Conservation (phyloP, 2,888 invertebrate species). For the Auanema sp. region DNA sequence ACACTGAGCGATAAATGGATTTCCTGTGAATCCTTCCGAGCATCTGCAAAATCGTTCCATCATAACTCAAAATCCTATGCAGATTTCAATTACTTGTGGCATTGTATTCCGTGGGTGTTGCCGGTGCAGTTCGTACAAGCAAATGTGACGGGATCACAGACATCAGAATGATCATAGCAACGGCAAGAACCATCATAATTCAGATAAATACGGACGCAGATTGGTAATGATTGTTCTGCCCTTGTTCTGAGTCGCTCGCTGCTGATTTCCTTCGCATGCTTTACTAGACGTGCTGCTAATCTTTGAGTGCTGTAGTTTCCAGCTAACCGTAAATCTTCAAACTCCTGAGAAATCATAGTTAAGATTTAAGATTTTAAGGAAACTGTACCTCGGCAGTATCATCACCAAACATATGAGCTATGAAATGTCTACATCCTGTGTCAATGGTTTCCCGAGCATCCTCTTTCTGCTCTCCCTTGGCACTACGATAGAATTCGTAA, state of each 20-base stretch:
- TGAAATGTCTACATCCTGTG: slow-evolving; percentile 42
- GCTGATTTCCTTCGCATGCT: slow-evolving; percentile 14
- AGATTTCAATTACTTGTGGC: slow-evolving; percentile 71
- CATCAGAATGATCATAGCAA: slow-evolving; percentile 29
- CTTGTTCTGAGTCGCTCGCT: slow-evolving; percentile 14
- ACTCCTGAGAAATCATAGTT: slow-evolving; percentile 21
- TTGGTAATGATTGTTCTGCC: slow-evolving; percentile 34
- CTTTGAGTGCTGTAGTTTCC: slow-evolving; percentile 26
- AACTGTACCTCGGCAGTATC: slow-evolving; percentile 36
- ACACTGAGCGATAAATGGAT: slow-evolving; percentile 5
- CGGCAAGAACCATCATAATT: slow-evolving; percentile 33
- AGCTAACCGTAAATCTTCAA: slow-evolving; percentile 37
- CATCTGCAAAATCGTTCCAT: slow-evolving; percentile 5
- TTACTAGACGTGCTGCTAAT: slow-evolving; percentile 26
- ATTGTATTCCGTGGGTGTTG: slow-evolving; percentile 85
- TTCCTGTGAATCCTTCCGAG: slow-evolving; percentile 16
- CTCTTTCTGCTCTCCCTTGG: slow-evolving; percentile 36
- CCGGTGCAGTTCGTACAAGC: slow-evolving; percentile 93
- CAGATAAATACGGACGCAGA: slow-evolving; percentile 43
- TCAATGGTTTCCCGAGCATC: slow-evolving; percentile 43
- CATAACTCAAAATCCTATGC: not conserved
- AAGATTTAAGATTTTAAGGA: not conserved
- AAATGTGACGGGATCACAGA: slow-evolving; percentile 73
- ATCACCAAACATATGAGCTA: slow-evolving; percentile 45
- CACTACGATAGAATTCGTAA: slow-evolving; percentile 36